Evolutionary conservation across 2,113 vertebrate genomes (phyloP), one percentile per base, ranked within the genome.

Genomic region (Vimba vimba): DNA sequence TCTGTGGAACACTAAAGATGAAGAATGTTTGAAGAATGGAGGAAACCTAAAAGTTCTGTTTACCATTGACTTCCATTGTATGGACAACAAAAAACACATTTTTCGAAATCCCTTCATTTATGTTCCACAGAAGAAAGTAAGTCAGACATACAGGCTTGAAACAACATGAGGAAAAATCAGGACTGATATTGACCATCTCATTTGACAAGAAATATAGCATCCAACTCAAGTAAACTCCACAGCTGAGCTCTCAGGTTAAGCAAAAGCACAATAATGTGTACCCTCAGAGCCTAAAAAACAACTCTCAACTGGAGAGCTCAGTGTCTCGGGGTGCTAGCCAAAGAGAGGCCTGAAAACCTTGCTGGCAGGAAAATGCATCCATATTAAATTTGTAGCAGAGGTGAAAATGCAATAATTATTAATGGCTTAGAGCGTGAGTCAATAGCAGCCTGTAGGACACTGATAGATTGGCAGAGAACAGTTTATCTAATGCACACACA

Each of bases 321-420:
- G 19, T 33, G 43, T 82, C 45, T 68, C 9, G 0, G 62, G 79
- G 62, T 66, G 17, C 9, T 68, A 47, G 79, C 15, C 62, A 50
- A 2, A 82, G 7, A 82, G 52, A 81, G 68, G 50, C 8, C 79
- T 2, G 8, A 73, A 83, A 71, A 85, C 69, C 75, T 55, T 6
- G 25, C 60, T 52, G 47, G 17, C 76, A 79, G 76, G n/a, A 78
- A 74, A 73, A 33, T 64, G 23, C 43, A 23, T 39, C 33, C 57
- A 85, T n/a, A 75, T 59, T 79, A 25, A 83, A 87, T 69, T 43
- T 77, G 64, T 57, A 75, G 59, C 76, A 76, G 73, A 47, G 36
- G 30, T 81, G n/a, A 27, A 85, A 71, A 64, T 66, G 62, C 43
- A 84, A 79, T 84, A 88, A 81, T 81, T 82, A 90, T 90, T 82